Evolutionary conservation across 2,888 invertebrate species (phyloP).

Genomic region (Cloeon dipterum): DNA sequence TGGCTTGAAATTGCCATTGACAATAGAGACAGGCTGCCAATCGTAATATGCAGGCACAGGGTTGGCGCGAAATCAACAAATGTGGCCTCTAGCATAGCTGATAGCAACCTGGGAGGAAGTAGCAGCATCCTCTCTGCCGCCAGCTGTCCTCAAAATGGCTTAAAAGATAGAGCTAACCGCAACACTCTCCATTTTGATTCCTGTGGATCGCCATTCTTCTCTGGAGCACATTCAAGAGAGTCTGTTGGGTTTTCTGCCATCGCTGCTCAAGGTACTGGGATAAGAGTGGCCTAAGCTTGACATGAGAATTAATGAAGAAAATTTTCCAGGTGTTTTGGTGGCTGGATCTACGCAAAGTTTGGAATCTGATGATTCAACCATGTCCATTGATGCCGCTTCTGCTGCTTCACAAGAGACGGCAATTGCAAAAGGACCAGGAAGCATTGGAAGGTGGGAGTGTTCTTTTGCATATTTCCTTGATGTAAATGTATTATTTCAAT

Average conservation of each 20-base stretch:
- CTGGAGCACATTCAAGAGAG: no score
- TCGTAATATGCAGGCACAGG: slow-evolving; percentile 18
- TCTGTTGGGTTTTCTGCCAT: slow-evolving; percentile 47
- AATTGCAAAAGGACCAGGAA: slow-evolving; percentile 13
- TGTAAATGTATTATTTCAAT: no score
- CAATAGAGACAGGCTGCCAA: slow-evolving; percentile 51
- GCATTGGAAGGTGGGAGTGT: neutral
- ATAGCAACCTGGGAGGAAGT: neutral
- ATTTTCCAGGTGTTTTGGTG: slow-evolving; percentile 38
- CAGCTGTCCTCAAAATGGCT: neutral
- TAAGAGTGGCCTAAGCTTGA: no score
- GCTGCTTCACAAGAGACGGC: slow-evolving; percentile 32
- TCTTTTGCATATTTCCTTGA: no score
- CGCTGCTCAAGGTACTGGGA: slow-evolving; percentile 41
- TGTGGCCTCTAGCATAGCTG: slow-evolving; percentile 8
- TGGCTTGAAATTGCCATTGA: slow-evolving; percentile 75
- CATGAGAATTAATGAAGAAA: neutral
- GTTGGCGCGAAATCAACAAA: slow-evolving; percentile 19
- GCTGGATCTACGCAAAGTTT: slow-evolving; percentile 46
- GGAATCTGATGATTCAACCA: slow-evolving; percentile 46
- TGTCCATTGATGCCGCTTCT: slow-evolving; percentile 36
- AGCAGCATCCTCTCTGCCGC: neutral
- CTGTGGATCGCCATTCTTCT: neutral
- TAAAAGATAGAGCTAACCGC: slow-evolving; percentile 2
- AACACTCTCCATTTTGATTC: slow-evolving; percentile 50